Conservation (phyloP, 2,797 vertebrate genomes). For the Pangasius mekongensis region DNA sequence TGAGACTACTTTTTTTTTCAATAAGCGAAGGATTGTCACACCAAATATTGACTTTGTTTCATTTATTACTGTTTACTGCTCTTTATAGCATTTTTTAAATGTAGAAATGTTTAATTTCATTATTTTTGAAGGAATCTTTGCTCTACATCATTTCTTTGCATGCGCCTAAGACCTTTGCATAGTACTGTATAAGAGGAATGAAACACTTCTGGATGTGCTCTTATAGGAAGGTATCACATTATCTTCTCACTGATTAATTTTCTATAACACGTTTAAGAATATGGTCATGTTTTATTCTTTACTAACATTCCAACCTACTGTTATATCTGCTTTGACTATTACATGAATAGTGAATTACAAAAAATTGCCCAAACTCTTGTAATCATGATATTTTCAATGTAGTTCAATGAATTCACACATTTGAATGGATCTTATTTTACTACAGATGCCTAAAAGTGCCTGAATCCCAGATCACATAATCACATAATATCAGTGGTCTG, state of each 20-base stretch:
- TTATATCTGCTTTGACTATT: background rate
- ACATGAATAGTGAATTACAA: background rate
- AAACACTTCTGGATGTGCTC: background rate
- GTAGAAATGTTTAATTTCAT: too few relatives aligned
- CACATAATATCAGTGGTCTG: background rate
- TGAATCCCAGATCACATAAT: background rate
- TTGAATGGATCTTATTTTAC: background rate
- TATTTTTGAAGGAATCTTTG: too few relatives aligned
- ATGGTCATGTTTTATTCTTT: background rate
- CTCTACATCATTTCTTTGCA: too few relatives aligned
- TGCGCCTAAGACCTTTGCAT: too few relatives aligned
- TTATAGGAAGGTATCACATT: background rate
- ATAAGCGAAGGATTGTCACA: too few relatives aligned
- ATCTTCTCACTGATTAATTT: background rate
- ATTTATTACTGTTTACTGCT: too few relatives aligned
- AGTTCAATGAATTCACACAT: background rate
- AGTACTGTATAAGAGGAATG: background rate
- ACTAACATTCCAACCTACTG: background rate
- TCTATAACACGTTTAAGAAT: background rate
- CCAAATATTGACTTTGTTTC: too few relatives aligned
- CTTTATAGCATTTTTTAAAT: too few relatives aligned
- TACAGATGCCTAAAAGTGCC: background rate
- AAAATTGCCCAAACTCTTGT: background rate
- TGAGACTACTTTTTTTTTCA: too few relatives aligned
- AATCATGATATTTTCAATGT: background rate